Base-by-base conservation (phyloP, 1,140 invertebrate genomes). In the Habropoda laboriosa region DNA sequence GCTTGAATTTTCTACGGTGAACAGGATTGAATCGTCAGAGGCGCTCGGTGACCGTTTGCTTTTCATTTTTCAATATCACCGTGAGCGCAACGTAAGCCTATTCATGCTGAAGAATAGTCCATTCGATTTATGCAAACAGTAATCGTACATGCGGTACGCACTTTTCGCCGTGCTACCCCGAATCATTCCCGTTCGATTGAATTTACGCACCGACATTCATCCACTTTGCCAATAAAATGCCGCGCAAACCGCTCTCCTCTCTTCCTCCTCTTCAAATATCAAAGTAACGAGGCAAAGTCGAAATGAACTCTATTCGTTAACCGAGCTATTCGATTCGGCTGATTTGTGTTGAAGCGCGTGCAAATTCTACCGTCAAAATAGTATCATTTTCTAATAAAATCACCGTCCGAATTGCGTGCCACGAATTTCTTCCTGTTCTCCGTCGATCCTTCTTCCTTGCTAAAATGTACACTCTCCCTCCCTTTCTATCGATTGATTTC, bases 241-340 rank as follows among this genome's bases (percentile, higher is more conserved):
- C 12, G 8, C 10, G 6, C 18, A 27, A 60, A 47, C n/a, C 47
- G 18, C 16, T 21, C 30, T 60, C 21, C 35, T 21, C 18, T 66
- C 53, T 24, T 55, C 24, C 30, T 2, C 35, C 0, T 40, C 18
- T 49, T 61, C 60, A 32, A 75, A 75, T 35, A 66, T 75, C 60
- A 64, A 75, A 53, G 47, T n/a, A 27, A 24, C 40, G 18, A n/a
- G 13, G 24, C 47, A 32, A 40, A 74, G 49, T 63, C 24, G 18
- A 27, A 58, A 51, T 60, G 12, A 75, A 12, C 51, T 21, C 18
- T 40, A 51, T 71, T 73, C 57, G 49, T 73, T 73, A 73, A 12
- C 16, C n/a, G 8, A 12, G 30, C 18, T n/a, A 47, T 60, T 58
- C 35, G 8, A 27, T 32, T 16, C 24, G n/a, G 12, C 21, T n/a